Evolutionary conservation across 2,888 invertebrate genomes (phyloP), one percentile per base, ranked within the genome.

Genomic region (Latrodectus hesperus): DNA sequence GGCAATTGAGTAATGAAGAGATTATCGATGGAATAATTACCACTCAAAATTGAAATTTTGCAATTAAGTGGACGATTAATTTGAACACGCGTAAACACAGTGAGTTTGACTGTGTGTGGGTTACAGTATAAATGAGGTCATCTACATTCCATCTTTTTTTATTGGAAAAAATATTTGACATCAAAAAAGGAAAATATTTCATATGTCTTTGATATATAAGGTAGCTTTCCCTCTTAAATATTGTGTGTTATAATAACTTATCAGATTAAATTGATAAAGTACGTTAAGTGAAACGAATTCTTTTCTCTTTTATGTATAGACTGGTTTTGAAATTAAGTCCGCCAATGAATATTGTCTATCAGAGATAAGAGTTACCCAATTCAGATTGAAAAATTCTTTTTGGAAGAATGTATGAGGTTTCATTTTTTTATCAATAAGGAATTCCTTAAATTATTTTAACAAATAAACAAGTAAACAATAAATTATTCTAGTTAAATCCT

Each of bases 111-210:
- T n/a, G 60, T 16, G 60, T 60, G 60, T 60, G 11, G 60, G 60
- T 60, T 60, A n/a, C 6, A n/a, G n/a, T 12, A 16, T 60, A 60
- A 60, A 60, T 60, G 60, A 60, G 60, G 60, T 38, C 38, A 38
- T 38, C 38, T 38, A 38, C 60, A 60, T 60, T 60, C 60, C 60
- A 16, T 60, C n/a, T 9, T 16, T 60, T 12, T 60, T n/a, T 16
- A 60, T 60, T 60, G 60, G 60, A 60, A 60, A 60, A 60, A 60
- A n/a, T 38, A 38, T 60, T 60, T n/a, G 60, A 60, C n/a, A n/a
- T 60, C 60, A 60, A 60, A 38, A 38, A 38, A 38, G 38, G 2
- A 38, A 38, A 38, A 6, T n/a, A 60, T 11, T 12, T 60, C 60
- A 12, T n/a, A 60, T 60, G 60, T 60, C 60, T 9, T 60, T 60